Evolutionary conservation across 2,797 vertebrate genomes (phyloP).

Genomic region (Calcarius lapponicus): DNA sequence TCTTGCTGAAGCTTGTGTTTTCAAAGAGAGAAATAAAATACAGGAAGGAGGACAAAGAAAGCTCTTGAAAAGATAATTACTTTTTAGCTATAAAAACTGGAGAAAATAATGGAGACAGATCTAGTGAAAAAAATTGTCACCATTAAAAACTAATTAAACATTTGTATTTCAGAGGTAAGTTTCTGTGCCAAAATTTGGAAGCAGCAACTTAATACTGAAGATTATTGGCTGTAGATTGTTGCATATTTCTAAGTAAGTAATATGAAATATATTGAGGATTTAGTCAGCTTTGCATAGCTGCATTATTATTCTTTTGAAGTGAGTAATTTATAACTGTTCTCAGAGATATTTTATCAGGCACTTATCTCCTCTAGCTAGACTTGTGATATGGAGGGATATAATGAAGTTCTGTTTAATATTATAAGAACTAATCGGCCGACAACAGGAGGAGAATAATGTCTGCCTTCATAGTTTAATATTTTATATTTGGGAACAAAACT

Average conservation of each 20-base stretch:
- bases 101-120: constrained; percentile 64
- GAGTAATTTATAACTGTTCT: constrained; percentile 80
- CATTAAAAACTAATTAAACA: constrained; percentile 74
- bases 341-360: constrained; percentile 81
- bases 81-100: constrained; percentile 62
- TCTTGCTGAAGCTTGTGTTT: background rate
- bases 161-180: constrained; percentile 72
- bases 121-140: constrained; percentile 61
- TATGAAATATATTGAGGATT: constrained; percentile 50
- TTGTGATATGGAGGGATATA: constrained; percentile 75
- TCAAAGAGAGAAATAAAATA: constrained; percentile 15
- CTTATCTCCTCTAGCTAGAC: constrained; percentile 82
- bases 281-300: constrained; percentile 48
- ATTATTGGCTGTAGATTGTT: constrained; percentile 75
- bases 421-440: constrained; percentile 81
- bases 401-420: constrained; percentile 80
- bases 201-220: constrained; percentile 67
- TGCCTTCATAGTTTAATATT: constrained; percentile 75
- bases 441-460: constrained; percentile 80
- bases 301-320: constrained; percentile 75
- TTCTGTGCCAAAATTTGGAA: constrained; percentile 69
- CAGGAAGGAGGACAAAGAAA: background rate
- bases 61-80: constrained; percentile 41
- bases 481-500: constrained; percentile 73
- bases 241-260: constrained; percentile 69